Conservation (phyloP, 2,888 invertebrate genomes). For the Coenonympha glycerion region DNA sequence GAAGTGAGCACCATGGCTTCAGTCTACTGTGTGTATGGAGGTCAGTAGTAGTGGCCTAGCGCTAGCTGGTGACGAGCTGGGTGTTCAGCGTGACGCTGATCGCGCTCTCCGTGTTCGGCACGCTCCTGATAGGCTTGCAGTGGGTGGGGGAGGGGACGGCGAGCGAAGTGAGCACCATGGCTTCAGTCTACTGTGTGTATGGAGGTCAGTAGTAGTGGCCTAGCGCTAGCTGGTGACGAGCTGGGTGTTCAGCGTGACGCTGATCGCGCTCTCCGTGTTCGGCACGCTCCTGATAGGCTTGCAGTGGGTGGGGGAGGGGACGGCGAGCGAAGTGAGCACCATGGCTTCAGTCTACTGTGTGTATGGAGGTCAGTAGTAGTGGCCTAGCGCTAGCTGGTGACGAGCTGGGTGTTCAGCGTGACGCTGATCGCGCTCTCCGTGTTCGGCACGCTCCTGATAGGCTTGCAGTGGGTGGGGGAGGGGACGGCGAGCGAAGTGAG, state of each 20-base stretch:
- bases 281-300: conserved; percentile 43
- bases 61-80: no score
- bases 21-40: conserved; percentile 46
- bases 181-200: conserved; percentile 48
- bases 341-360: conserved; percentile 51
- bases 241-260: conserved; percentile 40
- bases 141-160: conserved; percentile 33
- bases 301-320: conserved; percentile 31
- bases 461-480: conserved; percentile 28
- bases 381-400: no score
- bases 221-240: no score
- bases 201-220: conserved; percentile 51
- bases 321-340: conserved; percentile 41
- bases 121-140: conserved; percentile 37
- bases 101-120: conserved; percentile 41
- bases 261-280: conserved; percentile 39
- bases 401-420: conserved; percentile 43
- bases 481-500: conserved; percentile 40
- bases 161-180: conserved; percentile 45
- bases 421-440: conserved; percentile 39
- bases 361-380: conserved; percentile 48
- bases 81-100: conserved; percentile 38
- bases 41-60: no score
- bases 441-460: conserved; percentile 43
- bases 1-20: conserved; percentile 50